Percentiles rank a stretch among this genome's conserved stretches.
These are phyloP conservation scores for Hypercompe scribonia DNA, from an alignment of 2,888 invertebrate genomes.

Conservation along the genomic window DNA sequence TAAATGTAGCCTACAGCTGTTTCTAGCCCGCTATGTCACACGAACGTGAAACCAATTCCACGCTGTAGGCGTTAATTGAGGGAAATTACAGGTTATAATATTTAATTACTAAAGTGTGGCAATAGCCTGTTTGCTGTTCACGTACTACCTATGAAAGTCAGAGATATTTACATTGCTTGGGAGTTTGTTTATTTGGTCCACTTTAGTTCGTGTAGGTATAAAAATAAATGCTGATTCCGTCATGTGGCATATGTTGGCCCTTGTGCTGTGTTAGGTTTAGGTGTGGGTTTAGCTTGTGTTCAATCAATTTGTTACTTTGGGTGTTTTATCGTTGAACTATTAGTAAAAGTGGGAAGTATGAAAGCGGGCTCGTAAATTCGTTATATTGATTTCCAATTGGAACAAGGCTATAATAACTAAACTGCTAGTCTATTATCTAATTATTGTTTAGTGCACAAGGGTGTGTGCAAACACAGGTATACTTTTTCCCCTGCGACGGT, in stretches of 20 bases:
- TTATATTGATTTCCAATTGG: no score
- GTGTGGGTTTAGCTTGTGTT: no score
- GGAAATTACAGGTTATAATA: constrained; percentile 18
- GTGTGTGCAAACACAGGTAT: no score
- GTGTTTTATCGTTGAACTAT: not conserved
- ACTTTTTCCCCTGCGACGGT: no score
- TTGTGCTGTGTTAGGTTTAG: no score
- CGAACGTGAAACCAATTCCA: constrained; percentile 14
- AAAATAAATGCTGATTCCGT: not conserved
- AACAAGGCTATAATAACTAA: not conserved
- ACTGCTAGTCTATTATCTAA: no score
- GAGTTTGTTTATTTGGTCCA: not conserved
- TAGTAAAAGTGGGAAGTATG: no score
- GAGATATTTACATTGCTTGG: not conserved
- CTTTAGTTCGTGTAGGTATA: not conserved
- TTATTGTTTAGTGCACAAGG: no score
- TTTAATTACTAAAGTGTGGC: constrained; percentile 36
- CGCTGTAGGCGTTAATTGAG: constrained; percentile 26
- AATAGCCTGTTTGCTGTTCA: constrained; percentile 8
- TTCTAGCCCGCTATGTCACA: not conserved
- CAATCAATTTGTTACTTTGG: not conserved
- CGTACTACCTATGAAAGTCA: constrained; percentile 17
- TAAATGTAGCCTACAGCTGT: not conserved
- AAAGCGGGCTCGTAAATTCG: no score
- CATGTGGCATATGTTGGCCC: no score